phyloP scores from a whole-genome alignment of 2,113 vertebrate species.

The Puffinus mauretanicus region DNA sequence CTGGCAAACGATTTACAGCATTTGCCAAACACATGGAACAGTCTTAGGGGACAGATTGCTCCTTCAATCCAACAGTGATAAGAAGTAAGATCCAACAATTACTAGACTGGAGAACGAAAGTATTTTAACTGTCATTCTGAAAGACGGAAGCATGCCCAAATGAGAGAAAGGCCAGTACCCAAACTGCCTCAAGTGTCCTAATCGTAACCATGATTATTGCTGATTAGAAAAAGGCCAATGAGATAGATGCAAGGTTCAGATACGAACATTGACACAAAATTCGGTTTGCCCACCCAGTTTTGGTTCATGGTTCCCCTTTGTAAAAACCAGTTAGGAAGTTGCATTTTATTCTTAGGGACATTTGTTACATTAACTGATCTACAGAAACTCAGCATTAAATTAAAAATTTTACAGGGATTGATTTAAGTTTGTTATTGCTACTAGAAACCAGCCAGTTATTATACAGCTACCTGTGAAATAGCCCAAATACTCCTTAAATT shows the following conservation, averaged over 20 bases:
- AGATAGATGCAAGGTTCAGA: not conserved
- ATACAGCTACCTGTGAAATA: not conserved
- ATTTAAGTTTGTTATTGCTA: not conserved
- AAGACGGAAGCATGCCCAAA: not conserved
- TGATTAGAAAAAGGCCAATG: not conserved
- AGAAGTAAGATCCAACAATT: constrained; percentile 6
- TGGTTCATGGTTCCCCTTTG: not conserved
- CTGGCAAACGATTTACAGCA: not conserved
- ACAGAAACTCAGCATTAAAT: not conserved
- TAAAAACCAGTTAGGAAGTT: not conserved
- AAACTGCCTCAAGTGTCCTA: not conserved
- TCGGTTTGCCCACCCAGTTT: not conserved
- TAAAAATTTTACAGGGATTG: not conserved
- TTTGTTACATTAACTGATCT: not conserved
- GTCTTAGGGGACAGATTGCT: constrained; percentile 13
- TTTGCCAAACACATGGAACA: constrained; percentile 24
- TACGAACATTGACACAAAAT: not conserved
- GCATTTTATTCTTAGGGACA: not conserved
- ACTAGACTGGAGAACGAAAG: not conserved
- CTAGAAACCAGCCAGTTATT: not conserved
- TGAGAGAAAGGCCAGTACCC: not conserved
- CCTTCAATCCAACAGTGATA: constrained; percentile 9
- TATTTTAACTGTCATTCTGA: not conserved
- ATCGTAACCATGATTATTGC: not conserved
- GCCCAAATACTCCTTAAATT: not conserved